Percentiles rank a stretch among this genome's conserved stretches.
These are phyloP conservation scores for Synanceia verrucosa DNA, from an alignment of 2,797 vertebrate genomes.

Conservation along the genomic window DNA sequence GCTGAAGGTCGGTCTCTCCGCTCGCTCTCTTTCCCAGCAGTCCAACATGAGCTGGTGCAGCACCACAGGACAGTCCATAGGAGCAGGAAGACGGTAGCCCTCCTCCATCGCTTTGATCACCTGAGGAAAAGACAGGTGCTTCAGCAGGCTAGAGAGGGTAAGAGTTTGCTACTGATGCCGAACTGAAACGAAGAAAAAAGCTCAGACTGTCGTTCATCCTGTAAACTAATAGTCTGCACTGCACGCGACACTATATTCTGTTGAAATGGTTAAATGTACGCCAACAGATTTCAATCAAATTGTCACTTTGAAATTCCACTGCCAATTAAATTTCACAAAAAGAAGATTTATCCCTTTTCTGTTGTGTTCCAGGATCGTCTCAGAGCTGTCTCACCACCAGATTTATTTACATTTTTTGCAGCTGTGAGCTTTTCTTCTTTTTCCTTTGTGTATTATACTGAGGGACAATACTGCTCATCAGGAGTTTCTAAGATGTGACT, in stretches of 20 bases:
- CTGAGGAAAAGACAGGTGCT: conserved; percentile 65
- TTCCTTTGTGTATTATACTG: conserved; percentile 15
- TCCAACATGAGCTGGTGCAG: conserved; percentile 98
- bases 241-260: background rate
- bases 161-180: background rate
- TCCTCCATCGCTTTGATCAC: conserved; percentile 99
- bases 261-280: conserved; percentile 20
- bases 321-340: background rate
- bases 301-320: conserved; percentile 2
- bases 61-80: conserved; percentile 97
- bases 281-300: conserved; percentile 5
- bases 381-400: conserved; percentile 31
- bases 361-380: conserved; percentile 27
- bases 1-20: conserved; percentile 95
- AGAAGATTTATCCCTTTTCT: conserved; percentile 38
- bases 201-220: background rate
- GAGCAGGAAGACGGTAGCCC: conserved; percentile 95
- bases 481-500: background rate
- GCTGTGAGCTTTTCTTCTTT: conserved; percentile 29
- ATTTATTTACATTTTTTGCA: conserved; percentile 33
- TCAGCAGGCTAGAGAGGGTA: background rate
- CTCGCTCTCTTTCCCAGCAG: conserved; percentile 97
- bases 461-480: conserved; percentile 12
- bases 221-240: background rate
- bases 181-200: background rate